Percentiles rank a stretch among this genome's conserved stretches.
These are phyloP conservation scores for Halcyon senegalensis DNA, from an alignment of 2,113 vertebrate genomes.

Conservation along the genomic window DNA sequence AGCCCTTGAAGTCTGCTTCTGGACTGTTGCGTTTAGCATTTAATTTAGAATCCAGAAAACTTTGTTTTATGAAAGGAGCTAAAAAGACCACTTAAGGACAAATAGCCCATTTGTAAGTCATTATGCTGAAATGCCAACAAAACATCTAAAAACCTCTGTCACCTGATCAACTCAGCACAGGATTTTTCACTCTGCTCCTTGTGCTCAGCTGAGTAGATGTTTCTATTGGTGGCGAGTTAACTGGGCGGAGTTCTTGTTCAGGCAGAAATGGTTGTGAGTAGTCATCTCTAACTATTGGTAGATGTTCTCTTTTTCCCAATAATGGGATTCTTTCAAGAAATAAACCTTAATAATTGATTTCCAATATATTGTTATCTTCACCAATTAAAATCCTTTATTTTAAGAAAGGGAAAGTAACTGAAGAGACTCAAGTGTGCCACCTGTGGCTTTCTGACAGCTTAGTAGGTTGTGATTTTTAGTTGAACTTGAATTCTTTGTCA, in stretches of 20 bases:
- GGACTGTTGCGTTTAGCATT: neutral
- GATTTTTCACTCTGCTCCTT: neutral
- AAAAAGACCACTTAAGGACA: neutral
- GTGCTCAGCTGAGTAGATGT: neutral
- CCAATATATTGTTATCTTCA: neutral
- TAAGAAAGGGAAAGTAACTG: neutral
- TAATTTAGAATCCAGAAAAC: neutral
- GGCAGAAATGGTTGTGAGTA: neutral
- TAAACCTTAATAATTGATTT: neutral
- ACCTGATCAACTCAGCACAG: neutral
- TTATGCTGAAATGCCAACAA: neutral
- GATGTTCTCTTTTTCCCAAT: neutral
- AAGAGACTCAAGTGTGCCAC: neutral
- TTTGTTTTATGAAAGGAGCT: neutral
- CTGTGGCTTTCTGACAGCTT: neutral
- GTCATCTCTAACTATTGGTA: neutral
- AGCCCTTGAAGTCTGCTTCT: neutral
- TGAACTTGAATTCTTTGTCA: neutral
- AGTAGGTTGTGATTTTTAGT: neutral
- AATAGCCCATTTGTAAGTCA: neutral
- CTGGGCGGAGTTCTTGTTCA: neutral
- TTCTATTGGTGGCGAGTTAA: neutral
- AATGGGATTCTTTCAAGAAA: neutral
- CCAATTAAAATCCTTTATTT: neutral
- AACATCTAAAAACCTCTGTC: neutral